A percentile compares a stretch with the other conserved stretches of the same genome.
These are phyloP conservation scores for Brenthis ino DNA, from an alignment of 2,888 invertebrate genomes.

Conservation along the genomic window DNA sequence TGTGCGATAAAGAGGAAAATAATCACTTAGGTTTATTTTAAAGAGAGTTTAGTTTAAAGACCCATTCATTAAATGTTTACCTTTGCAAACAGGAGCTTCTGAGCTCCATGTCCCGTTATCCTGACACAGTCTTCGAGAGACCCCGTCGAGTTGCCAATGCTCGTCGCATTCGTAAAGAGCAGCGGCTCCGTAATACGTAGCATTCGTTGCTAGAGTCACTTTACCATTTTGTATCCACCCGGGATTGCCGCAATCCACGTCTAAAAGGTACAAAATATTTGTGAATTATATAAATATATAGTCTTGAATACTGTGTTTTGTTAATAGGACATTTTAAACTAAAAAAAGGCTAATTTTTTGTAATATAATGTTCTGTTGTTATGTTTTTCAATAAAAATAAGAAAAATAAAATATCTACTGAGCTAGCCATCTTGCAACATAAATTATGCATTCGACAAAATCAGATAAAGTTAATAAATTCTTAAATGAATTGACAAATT, in stretches of 20 bases:
- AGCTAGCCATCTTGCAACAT: no score
- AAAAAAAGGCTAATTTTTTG: no score
- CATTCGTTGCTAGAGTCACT: conserved; percentile 91
- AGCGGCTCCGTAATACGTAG: conserved; percentile 93
- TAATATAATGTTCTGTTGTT: no score
- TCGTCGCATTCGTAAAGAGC: conserved; percentile 91
- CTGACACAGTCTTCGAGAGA: conserved; percentile 90
- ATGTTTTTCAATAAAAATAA: no score
- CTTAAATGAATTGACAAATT: background rate
- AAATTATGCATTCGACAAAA: no score
- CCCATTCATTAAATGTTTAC: conserved; percentile 66
- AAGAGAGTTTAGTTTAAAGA: background rate
- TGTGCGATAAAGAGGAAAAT: background rate
- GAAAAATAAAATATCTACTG: background rate
- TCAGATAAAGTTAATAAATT: background rate
- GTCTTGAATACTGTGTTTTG: background rate
- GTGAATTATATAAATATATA: background rate
- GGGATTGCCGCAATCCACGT: conserved; percentile 93
- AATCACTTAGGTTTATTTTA: background rate
- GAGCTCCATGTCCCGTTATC: conserved; percentile 96
- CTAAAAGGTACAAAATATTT: conserved; percentile 67
- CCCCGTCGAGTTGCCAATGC: conserved; percentile 91
- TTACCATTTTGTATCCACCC: conserved; percentile 87
- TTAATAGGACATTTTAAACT: no score
- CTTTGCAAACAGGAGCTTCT: conserved; percentile 90